A percentile compares a stretch with the other conserved stretches of the same genome.
phyloP scores from a whole-genome alignment of 1,140 invertebrate genomes.

The Eupeodes corollae region DNA sequence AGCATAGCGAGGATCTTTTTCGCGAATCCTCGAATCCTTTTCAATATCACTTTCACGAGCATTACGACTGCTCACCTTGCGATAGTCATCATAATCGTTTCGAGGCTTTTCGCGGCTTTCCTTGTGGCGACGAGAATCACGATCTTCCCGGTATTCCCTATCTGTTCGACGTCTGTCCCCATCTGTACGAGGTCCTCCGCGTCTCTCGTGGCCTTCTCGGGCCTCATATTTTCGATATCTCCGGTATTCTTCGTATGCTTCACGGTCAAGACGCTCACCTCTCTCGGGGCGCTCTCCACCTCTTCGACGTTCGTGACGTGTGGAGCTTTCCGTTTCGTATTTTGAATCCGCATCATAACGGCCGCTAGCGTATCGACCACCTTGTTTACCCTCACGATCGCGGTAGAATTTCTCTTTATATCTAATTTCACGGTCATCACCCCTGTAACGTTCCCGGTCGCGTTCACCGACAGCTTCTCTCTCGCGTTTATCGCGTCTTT shows the following conservation, averaged over 20 bases:
- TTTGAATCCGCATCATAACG: constrained; percentile 14
- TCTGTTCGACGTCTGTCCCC: constrained; percentile 3
- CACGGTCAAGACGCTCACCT: constrained; percentile 9
- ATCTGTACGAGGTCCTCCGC: constrained; percentile 1
- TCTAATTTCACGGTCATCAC: constrained; percentile 25
- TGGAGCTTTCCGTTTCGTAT: constrained; percentile 15
- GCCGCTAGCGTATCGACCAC: constrained; percentile 9
- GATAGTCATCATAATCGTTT: constrained; percentile 27
- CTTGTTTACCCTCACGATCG: constrained; percentile 11
- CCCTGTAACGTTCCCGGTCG: constrained; percentile 12
- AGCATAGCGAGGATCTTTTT: constrained; percentile 7
- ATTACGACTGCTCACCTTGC: constrained; percentile 31
- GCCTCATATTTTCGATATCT: constrained; percentile 21
- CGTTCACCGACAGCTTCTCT: constrained; percentile 4
- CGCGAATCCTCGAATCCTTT: constrained; percentile 3
- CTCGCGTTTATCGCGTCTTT: constrained; percentile 11
- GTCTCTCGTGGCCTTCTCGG: constrained; percentile 3
- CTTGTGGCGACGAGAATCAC: constrained; percentile 1
- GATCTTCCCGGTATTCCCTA: constrained; percentile 5
- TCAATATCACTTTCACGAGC: constrained; percentile 27
- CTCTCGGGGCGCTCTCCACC: constrained; percentile 15
- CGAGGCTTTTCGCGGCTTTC: constrained; percentile 14
- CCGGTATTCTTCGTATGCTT: constrained; percentile 5
- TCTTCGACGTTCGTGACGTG: constrained; percentile 11
- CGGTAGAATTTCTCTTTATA: constrained; percentile 10